Evolutionary conservation across 2,113 vertebrate species (phyloP).

Genomic region (Gallinago jamesoni): DNA sequence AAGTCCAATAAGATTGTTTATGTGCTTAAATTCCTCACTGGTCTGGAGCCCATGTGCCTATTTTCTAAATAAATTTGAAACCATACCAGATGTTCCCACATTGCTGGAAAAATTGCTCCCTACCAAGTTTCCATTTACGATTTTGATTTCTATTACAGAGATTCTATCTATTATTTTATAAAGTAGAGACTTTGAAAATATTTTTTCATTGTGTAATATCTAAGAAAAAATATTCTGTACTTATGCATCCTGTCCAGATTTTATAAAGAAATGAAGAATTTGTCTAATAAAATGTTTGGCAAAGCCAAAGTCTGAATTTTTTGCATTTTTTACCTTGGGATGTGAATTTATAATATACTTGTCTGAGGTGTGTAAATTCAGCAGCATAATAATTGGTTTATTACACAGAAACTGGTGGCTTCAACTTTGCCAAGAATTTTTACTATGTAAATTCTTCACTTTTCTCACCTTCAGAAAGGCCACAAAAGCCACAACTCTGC

Average conservation of each 20-base stretch:
- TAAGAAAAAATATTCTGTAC: background rate
- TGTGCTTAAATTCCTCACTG: background rate
- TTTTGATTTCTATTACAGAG: background rate
- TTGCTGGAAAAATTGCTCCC: background rate
- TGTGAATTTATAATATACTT: background rate
- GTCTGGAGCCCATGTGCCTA: background rate
- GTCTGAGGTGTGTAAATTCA: background rate
- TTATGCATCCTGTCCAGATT: background rate
- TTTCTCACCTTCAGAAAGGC: background rate
- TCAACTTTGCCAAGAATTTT: conserved; percentile 21
- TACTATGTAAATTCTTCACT: background rate
- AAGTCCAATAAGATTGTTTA: background rate
- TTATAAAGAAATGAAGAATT: background rate
- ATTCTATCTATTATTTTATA: background rate
- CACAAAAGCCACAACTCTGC: background rate
- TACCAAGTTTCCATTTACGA: background rate
- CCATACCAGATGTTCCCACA: background rate
- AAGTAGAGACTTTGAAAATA: background rate
- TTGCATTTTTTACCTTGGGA: background rate
- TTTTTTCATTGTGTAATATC: background rate
- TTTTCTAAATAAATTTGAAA: conserved; percentile 19
- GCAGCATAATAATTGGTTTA: background rate
- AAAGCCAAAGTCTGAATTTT: background rate
- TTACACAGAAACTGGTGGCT: background rate
- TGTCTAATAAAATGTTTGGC: background rate